Percentiles rank a stretch among this genome's conserved stretches.
Evolutionary conservation across 2,797 vertebrate species (phyloP).

Genomic region (Alexandromys oeconomus): DNA sequence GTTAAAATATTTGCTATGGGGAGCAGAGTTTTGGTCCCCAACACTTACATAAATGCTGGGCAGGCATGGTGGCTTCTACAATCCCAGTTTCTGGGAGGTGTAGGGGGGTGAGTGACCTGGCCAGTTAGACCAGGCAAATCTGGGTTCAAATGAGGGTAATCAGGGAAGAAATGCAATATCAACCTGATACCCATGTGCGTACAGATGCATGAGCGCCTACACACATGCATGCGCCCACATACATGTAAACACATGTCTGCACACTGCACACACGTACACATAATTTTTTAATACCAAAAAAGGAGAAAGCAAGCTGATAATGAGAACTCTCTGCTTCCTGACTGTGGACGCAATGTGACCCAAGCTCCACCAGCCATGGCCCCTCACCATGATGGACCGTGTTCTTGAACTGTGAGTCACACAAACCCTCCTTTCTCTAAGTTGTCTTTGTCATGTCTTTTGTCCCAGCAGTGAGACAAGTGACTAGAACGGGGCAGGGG

Average conservation of each 20-base stretch:
- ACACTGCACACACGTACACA: background rate
- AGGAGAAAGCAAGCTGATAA: background rate
- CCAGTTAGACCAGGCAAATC: background rate
- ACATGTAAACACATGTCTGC: background rate
- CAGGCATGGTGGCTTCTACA: background rate
- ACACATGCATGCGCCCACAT: too few relatives aligned
- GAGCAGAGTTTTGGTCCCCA: background rate
- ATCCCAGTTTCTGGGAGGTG: background rate
- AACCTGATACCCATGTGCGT: background rate
- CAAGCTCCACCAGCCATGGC: too few relatives aligned
- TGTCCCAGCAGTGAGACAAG: background rate
- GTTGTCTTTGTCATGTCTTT: background rate
- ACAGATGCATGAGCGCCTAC: background rate
- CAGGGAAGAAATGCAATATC: background rate
- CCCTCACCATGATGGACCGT: background rate
- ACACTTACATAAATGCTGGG: background rate
- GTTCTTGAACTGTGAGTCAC: background rate
- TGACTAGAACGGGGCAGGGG: fast-evolving
- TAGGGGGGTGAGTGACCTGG: background rate
- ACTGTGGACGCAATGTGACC: background rate
- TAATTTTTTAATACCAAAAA: background rate
- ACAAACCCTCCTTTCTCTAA: background rate
- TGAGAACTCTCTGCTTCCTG: background rate
- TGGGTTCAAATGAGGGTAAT: background rate
- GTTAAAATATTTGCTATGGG: background rate